Evolutionary conservation across 2,888 invertebrate genomes (phyloP).

Genomic region (Apodemia duryi): DNA sequence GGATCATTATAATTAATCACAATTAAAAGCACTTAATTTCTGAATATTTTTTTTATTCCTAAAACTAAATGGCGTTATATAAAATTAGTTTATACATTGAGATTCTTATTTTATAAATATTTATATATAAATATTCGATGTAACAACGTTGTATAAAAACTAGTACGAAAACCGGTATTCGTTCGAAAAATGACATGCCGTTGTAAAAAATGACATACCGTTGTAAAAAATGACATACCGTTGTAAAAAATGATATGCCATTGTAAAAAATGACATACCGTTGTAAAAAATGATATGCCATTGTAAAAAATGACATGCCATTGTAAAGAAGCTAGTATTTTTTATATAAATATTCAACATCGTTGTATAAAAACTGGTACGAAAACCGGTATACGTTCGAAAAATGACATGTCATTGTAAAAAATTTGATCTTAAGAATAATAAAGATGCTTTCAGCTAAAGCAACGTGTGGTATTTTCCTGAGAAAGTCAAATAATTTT

Average conservation of each 20-base stretch:
- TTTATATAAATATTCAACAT: conserved; percentile 3
- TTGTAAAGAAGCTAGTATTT: no score
- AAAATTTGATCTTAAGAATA: no score
- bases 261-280: background rate
- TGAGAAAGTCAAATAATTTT: conserved; percentile 4
- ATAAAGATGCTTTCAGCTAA: background rate
- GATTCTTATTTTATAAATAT: conserved; percentile 9
- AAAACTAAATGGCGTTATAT: background rate
- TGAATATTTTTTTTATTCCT: background rate
- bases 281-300: no score
- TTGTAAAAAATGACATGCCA: background rate
- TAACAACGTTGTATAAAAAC: background rate
- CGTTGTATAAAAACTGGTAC: background rate
- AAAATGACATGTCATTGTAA: background rate
- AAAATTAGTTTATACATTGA: conserved; percentile 16
- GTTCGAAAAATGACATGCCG: background rate
- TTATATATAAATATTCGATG: conserved; percentile 4
- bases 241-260: background rate
- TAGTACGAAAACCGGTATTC: background rate
- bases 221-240: no score
- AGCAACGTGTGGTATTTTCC: background rate
- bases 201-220: background rate
- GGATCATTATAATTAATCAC: no score
- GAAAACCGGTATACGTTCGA: background rate
- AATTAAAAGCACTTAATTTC: no score